phyloP scores from a whole-genome alignment of 2,113 vertebrate species.

The Herpailurus yagouaroundi region DNA sequence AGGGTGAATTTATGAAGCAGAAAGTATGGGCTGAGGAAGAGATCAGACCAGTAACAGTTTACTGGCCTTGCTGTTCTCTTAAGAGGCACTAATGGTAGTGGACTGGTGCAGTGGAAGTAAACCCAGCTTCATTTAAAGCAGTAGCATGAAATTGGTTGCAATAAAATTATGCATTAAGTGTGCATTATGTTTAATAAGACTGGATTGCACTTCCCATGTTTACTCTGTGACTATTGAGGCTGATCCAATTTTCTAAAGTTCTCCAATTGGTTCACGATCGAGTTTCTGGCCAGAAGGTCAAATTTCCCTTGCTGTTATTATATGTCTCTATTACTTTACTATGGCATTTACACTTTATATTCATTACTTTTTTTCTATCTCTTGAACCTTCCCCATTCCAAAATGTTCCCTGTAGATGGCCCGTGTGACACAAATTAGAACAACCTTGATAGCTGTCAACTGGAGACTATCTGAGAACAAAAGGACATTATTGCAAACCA shows the following conservation, averaged over 20 bases:
- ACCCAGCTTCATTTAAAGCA: constrained; percentile 87
- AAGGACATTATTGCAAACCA: constrained; percentile 80
- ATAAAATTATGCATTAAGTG: constrained; percentile 92
- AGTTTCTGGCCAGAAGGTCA: constrained; percentile 90
- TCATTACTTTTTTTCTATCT: constrained; percentile 85
- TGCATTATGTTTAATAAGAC: constrained; percentile 92
- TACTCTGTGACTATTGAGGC: constrained; percentile 89
- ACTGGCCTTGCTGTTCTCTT: constrained; percentile 86
- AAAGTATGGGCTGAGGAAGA: constrained; percentile 86
- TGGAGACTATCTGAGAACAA: constrained; percentile 79
- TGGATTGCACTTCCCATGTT: constrained; percentile 89
- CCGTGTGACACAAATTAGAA: constrained; percentile 86
- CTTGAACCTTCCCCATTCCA: constrained; percentile 82
- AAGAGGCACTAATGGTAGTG: constrained; percentile 87
- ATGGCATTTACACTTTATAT: constrained; percentile 87
- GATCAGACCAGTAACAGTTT: constrained; percentile 85
- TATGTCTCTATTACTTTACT: constrained; percentile 88
- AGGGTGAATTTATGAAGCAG: constrained; percentile 88
- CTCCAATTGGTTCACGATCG: constrained; percentile 87
- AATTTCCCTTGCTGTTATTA: constrained; percentile 89
- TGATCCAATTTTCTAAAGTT: constrained; percentile 91
- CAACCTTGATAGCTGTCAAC: constrained; percentile 83
- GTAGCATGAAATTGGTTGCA: constrained; percentile 91
- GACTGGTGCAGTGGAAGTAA: constrained; percentile 86
- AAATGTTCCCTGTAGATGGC: constrained; percentile 86